Base-by-base conservation (phyloP, 92 coral and sea anemone genomes). In the Blastomussa wellsi region DNA sequence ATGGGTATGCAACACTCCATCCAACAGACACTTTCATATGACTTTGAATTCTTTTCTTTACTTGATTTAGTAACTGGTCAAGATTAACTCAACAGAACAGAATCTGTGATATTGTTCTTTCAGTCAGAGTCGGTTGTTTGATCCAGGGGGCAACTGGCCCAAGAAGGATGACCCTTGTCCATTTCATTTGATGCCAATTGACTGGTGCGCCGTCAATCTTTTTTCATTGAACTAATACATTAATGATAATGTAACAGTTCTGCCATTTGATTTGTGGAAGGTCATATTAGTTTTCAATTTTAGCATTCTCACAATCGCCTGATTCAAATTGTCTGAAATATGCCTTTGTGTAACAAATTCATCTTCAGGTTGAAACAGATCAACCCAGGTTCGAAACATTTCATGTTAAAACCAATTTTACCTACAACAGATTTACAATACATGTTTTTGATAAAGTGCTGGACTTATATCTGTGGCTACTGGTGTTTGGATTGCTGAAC, bases 81-180 rank as follows among this genome's bases (percentile, higher is more conserved):
- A 0, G 24, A 22, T 62, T 79, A 39, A 29, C 32, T 74, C 52
- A 52, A 77, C 81, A 77, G 67, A 55, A 52, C 47, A 77, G 65
- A 32, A 68, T 74, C 32, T 74, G 36, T 83, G 74, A 44, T 64
- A 28, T 74, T 83, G 65, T 74, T 83, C 60, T 83, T 83, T 74
- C 87, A 83, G 87, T 83, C 87, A 74, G 37, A 83, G 80, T 74
- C 80, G 39, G 33, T 75, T n/a, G 82, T 90, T 87, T 83, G 93
- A 90, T 74, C 93, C 93, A 26, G 93, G 93, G 68, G 93, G 93
- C 67, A 65, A 78, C 75, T 87, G 91, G 91, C 91, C 91, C 44
- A 78, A 87, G 88, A 90, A 89, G 88, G 91, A 87, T 81, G 82
- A 87, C 14, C 72, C 82, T 62, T 90, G 93, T 84, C 93, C 91